A percentile compares a stretch with the other conserved stretches of the same genome.
Conservation (phyloP, 2,113 vertebrate species). For the Pyrgilauda ruficollis region DNA sequence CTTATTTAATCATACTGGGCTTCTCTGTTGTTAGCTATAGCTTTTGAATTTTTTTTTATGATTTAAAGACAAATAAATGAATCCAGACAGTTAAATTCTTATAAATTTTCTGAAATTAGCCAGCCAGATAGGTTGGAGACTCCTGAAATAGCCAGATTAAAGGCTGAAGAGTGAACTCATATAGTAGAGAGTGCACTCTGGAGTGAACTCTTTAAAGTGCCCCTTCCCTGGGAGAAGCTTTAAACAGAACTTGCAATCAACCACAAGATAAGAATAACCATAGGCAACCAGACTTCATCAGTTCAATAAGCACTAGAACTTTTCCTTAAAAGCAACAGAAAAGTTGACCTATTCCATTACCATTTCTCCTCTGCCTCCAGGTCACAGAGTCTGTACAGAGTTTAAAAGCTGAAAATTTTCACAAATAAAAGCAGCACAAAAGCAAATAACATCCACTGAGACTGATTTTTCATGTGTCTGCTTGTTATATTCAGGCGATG, state of each 20-base stretch:
- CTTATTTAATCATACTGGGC: background rate
- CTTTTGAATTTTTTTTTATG: background rate
- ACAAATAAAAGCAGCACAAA: slow-evolving; percentile 28
- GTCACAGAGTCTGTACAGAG: background rate
- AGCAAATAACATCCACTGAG: background rate
- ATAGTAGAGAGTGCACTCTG: background rate
- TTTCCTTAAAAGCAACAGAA: background rate
- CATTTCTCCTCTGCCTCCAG: background rate
- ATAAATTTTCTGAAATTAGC: background rate
- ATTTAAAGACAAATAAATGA: background rate
- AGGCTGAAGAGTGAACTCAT: background rate
- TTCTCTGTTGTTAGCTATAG: background rate
- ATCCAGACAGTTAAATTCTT: background rate
- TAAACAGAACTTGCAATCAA: slow-evolving; percentile 7
- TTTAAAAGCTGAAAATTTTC: slow-evolving; percentile 31
- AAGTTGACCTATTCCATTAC: background rate
- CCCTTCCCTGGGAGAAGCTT: background rate
- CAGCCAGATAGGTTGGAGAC: background rate
- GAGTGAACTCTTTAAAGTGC: background rate
- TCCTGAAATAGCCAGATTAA: background rate
- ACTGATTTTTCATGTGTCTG: background rate
- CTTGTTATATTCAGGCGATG: slow-evolving; percentile 15
- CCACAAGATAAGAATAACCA: background rate
- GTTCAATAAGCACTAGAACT: slow-evolving; percentile 5
- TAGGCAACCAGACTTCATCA: background rate